Evolutionary conservation across 2,113 vertebrate genomes (phyloP).

Genomic region (Catharus fuscescens): DNA sequence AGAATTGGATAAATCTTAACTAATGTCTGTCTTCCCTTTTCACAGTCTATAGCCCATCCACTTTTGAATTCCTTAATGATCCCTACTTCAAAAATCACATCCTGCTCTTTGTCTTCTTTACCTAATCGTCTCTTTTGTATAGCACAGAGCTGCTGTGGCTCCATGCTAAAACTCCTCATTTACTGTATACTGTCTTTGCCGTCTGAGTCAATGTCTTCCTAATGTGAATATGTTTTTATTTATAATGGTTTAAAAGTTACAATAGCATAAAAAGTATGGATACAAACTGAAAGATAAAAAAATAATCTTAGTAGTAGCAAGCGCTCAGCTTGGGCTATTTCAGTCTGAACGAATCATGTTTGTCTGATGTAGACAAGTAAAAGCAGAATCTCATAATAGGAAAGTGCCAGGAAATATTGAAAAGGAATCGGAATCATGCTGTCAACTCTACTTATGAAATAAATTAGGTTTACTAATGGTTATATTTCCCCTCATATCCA

Average conservation of each 20-base stretch:
- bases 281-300: not conserved
- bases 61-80: constrained; percentile 11
- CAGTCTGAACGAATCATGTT: constrained; percentile 8
- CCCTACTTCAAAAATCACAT: not conserved
- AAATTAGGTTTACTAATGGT: constrained; percentile 58
- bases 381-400: constrained; percentile 17
- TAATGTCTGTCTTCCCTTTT: not conserved
- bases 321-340: constrained; percentile 20
- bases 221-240: constrained; percentile 27
- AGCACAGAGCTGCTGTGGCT: not conserved
- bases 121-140: not conserved
- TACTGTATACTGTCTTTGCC: not conserved
- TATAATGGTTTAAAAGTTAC: not conserved
- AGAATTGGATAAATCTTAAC: not conserved
- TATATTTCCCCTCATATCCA: constrained; percentile 32
- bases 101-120: not conserved
- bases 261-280: not conserved
- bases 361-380: constrained; percentile 17
- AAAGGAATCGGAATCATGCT: not conserved
- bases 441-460: constrained; percentile 47
- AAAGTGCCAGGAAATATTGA: constrained; percentile 44
- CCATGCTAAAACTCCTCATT: not conserved
- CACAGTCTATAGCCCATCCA: not conserved
- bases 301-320: not conserved
- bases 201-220: not conserved